These are phyloP conservation scores for Bombus soroeensis DNA, from an alignment of 1,140 invertebrate species.

Conservation along the genomic window DNA sequence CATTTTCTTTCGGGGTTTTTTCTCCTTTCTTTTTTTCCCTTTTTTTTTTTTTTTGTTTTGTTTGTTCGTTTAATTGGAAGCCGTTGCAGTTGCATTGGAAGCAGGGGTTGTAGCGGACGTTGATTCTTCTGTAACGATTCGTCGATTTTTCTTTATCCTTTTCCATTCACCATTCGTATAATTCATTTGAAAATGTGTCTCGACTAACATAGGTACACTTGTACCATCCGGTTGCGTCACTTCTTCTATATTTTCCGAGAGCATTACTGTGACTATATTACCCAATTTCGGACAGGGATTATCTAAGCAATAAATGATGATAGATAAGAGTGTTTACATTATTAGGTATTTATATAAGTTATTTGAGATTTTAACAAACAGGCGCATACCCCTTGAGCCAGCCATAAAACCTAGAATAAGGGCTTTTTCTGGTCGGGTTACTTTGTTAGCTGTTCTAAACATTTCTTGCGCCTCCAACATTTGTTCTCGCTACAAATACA, in stretches of 20 bases:
- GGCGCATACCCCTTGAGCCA: conserved; percentile 90
- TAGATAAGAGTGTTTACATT: neutral
- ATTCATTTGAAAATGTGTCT: conserved; percentile 98
- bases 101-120: conserved; percentile 65
- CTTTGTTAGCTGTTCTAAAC: conserved; percentile 97
- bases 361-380: conserved; percentile 1
- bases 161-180: conserved; percentile 98
- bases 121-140: conserved; percentile 84
- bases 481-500: conserved; percentile 91
- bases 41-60: no score
- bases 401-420: conserved; percentile 99
- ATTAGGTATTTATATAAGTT: no score
- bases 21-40: no score
- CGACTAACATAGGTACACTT: conserved; percentile 90
- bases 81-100: conserved; percentile 72
- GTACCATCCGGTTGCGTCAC: conserved; percentile 90
- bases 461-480: conserved; percentile 98
- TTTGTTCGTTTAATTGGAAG: conserved; percentile 76
- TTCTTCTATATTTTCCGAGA: conserved; percentile 94
- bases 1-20: no score
- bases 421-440: conserved; percentile 97
- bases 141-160: conserved; percentile 91
- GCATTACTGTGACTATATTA: conserved; percentile 95
- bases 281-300: conserved; percentile 97
- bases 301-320: conserved; percentile 84